Conservation (phyloP, 2,797 vertebrate genomes). For the Squalus acanthias region DNA sequence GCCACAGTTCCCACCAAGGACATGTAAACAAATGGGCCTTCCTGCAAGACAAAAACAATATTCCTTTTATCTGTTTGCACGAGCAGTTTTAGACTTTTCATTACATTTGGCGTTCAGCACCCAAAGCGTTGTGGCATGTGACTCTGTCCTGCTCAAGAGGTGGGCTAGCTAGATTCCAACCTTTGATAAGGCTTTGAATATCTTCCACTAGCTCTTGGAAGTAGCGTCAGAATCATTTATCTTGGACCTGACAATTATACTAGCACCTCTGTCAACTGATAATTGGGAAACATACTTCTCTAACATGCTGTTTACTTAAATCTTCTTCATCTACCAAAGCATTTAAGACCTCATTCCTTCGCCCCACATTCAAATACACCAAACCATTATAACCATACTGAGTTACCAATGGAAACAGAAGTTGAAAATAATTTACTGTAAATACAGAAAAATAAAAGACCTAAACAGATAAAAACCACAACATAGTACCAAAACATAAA, state of each 20-base stretch:
- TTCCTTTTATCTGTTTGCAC: neutral
- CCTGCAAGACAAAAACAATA: conserved; percentile 53
- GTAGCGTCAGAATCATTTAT: neutral
- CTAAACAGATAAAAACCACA: neutral
- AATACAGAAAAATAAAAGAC: neutral
- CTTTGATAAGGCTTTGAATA: neutral
- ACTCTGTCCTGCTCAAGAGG: neutral
- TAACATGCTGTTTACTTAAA: neutral
- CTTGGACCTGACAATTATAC: neutral
- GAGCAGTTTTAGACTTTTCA: neutral
- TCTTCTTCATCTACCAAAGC: neutral
- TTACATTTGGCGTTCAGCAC: neutral
- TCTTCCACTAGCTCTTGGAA: neutral
- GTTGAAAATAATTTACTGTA: neutral
- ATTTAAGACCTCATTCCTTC: neutral
- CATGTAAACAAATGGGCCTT: conserved; percentile 73
- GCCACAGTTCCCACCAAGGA: conserved; percentile 66
- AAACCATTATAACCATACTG: neutral
- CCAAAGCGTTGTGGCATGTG: neutral
- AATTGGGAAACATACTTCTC: neutral
- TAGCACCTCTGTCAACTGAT: neutral
- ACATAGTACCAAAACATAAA: neutral
- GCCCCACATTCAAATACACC: neutral
- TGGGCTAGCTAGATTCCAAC: neutral
- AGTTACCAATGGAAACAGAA: neutral